Evolutionary conservation across 2,113 vertebrate species (phyloP).

Genomic region (Aphyosemion australe): DNA sequence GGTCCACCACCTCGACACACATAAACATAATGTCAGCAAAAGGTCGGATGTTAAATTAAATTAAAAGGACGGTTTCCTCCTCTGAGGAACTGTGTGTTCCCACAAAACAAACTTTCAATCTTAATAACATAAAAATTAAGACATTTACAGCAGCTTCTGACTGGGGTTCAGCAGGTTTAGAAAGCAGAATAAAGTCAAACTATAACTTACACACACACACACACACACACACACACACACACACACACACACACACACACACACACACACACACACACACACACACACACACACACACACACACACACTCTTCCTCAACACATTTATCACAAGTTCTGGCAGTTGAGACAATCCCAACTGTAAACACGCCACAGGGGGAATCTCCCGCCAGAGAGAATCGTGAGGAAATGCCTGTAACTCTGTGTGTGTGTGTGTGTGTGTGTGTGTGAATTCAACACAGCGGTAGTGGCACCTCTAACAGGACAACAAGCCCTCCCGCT

Average conservation of each 20-base stretch:
- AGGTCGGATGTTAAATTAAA: no score
- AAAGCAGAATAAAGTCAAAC: neutral
- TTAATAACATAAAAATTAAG: no score
- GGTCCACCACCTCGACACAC: constrained; percentile 88
- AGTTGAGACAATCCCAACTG: constrained; percentile 60
- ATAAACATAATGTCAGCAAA: neutral
- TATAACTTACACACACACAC: neutral
- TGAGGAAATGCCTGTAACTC: constrained; percentile 22
- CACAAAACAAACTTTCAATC: no score
- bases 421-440: constrained; percentile 14
- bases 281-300: constrained; percentile 5
- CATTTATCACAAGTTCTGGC: constrained; percentile 63
- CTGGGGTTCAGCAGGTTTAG: constrained; percentile 6
- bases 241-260: neutral
- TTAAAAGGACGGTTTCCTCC: no score
- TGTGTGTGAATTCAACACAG: no score
- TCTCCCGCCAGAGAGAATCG: constrained; percentile 28
- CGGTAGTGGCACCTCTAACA: constrained; percentile 3
- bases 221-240: constrained; percentile 6
- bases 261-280: constrained; percentile 6
- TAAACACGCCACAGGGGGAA: constrained; percentile 59
- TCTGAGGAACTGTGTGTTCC: no score
- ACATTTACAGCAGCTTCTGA: neutral
- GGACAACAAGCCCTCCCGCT: constrained; percentile 13
- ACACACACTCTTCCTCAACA: constrained; percentile 30